A percentile compares a stretch with the other conserved stretches of the same genome.
Evolutionary conservation across 2,888 invertebrate genomes (phyloP).

Genomic region (Amphipoea oculea): DNA sequence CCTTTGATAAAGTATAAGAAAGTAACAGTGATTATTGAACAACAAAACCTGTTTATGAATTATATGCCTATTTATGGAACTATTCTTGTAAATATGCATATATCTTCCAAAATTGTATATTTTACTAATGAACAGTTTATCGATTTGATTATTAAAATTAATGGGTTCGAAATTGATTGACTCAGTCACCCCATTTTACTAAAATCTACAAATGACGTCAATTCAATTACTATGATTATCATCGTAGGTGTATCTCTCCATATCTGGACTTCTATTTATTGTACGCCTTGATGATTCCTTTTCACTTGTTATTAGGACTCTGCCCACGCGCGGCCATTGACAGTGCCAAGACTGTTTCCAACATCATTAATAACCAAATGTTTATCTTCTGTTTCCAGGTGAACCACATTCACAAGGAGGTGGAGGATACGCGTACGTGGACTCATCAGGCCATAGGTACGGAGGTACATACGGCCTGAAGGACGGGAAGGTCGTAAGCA

Average conservation of each 20-base stretch:
- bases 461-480: conserved; percentile 82
- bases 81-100: background rate
- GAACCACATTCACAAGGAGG: conserved; percentile 69
- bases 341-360: background rate
- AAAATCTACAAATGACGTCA: conserved; percentile 38
- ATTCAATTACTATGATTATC: conserved; percentile 31
- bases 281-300: conserved; percentile 27
- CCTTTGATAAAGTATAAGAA: background rate
- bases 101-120: background rate
- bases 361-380: background rate
- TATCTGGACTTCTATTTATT: conserved; percentile 19
- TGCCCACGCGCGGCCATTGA: conserved; percentile 19
- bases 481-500: conserved; percentile 73
- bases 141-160: conserved; percentile 21
- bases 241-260: conserved; percentile 37
- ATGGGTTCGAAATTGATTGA: conserved; percentile 38
- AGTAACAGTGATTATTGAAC: background rate
- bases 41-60: background rate
- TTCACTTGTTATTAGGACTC: conserved; percentile 8
- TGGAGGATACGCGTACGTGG: conserved; percentile 82
- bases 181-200: conserved; percentile 23
- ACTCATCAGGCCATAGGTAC: conserved; percentile 85
- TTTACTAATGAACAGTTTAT: conserved; percentile 22
- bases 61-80: background rate
- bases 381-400: conserved; percentile 54